These are phyloP conservation scores for Numenius phaeopus DNA, from an alignment of 2,797 vertebrate genomes.

Conservation along the genomic window DNA sequence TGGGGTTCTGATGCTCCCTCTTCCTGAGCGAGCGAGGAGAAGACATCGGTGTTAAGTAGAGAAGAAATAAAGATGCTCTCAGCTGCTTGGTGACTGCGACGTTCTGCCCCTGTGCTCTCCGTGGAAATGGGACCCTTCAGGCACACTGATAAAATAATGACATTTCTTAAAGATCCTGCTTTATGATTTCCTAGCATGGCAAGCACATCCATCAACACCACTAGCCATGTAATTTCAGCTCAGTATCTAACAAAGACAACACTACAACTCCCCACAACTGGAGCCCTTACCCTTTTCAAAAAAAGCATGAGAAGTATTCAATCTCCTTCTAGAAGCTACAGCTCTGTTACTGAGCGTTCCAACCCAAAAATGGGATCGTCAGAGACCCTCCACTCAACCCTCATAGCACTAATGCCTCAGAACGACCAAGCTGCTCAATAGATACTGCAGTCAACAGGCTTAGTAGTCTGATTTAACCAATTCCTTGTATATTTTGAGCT, in stretches of 20 bases:
- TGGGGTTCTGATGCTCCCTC: background rate
- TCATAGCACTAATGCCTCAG: background rate
- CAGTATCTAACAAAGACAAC: background rate
- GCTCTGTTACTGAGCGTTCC: background rate
- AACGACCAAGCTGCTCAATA: background rate
- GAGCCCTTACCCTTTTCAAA: background rate
- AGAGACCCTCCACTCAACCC: background rate
- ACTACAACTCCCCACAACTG: background rate
- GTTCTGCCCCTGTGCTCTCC: background rate
- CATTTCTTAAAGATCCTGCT: no score
- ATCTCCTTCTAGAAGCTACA: background rate
- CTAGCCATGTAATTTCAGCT: background rate
- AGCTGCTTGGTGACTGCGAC: background rate
- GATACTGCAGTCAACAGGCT: background rate
- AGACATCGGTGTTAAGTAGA: rapidly evolving
- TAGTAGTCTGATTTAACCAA: background rate
- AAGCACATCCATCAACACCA: rapidly evolving
- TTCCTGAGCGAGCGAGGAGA: rapidly evolving
- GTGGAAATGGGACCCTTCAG: background rate
- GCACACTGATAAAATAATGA: background rate
- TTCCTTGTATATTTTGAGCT: background rate
- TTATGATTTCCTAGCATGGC: background rate
- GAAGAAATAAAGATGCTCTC: background rate
- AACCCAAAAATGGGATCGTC: background rate
- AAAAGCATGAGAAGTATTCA: background rate